Percentiles rank a stretch among this genome's conserved stretches.
Evolutionary conservation across 2,888 invertebrate genomes (phyloP).

Genomic region (Tyria jacobaeae): DNA sequence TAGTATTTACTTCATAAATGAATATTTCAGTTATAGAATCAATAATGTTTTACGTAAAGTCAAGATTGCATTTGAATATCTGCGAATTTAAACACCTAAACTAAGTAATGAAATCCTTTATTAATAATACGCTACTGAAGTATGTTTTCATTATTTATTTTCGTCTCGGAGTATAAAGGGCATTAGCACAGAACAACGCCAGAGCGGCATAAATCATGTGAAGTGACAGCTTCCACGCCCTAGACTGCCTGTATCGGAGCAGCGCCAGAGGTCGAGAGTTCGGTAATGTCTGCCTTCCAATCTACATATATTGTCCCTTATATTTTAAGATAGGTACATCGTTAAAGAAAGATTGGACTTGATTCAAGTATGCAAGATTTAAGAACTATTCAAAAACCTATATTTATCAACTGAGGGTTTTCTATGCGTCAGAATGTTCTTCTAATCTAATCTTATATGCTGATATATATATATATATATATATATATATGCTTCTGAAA

Average conservation of each 20-base stretch:
- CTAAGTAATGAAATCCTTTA: conserved; percentile 12
- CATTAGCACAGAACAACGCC: conserved; percentile 48
- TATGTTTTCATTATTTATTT: conserved; percentile 23
- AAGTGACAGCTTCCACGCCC: conserved; percentile 52
- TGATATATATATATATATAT: no score
- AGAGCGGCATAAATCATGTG: conserved; percentile 47
- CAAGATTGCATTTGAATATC: neutral
- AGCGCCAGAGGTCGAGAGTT: conserved; percentile 12
- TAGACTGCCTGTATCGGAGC: conserved; percentile 18
- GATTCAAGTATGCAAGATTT: neutral
- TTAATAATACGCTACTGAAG: conserved; percentile 23
- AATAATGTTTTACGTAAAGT: no score
- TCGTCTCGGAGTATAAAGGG: conserved; percentile 26
- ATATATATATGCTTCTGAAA: no score
- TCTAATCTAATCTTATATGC: no score
- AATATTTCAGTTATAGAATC: no score
- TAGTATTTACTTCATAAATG: no score
- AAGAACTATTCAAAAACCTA: no score
- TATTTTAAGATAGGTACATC: neutral
- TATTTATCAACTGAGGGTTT: no score
- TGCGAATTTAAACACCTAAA: neutral
- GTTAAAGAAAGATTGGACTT: neutral
- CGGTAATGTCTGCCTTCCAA: conserved; percentile 14
- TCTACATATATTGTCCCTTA: neutral
- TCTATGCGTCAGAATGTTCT: no score